Evolutionary conservation across 2,797 vertebrate genomes (phyloP).

Genomic region (Dendrocincla fuliginosa): DNA sequence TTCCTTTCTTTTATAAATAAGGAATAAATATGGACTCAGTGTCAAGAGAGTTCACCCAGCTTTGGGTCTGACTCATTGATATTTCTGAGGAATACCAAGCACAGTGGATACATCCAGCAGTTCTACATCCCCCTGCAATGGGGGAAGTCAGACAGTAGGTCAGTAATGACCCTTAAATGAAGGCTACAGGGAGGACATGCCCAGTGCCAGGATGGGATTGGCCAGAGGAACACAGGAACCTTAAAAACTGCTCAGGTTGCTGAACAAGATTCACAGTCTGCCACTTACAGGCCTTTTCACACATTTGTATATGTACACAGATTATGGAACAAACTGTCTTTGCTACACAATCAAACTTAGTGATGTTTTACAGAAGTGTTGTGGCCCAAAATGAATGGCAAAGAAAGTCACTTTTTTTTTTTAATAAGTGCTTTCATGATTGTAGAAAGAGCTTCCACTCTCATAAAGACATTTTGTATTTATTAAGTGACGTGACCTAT

Average conservation of each 20-base stretch:
- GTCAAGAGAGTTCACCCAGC: background rate
- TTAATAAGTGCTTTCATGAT: background rate
- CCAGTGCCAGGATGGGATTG: background rate
- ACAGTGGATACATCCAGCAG: background rate
- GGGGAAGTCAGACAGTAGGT: background rate
- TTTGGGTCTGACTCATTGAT: background rate
- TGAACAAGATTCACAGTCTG: background rate
- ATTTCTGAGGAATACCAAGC: background rate
- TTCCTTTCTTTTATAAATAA: background rate
- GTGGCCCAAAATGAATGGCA: background rate
- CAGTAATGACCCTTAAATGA: background rate
- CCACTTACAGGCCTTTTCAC: too few relatives aligned
- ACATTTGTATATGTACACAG: fast-evolving
- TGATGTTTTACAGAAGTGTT: background rate
- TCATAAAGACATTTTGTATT: background rate
- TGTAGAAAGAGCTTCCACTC: background rate
- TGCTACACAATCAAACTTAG: background rate
- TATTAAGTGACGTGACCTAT: background rate
- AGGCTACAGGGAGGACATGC: background rate
- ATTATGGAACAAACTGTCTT: background rate
- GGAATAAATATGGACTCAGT: fast-evolving
- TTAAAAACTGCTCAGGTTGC: background rate
- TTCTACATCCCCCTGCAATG: fast-evolving
- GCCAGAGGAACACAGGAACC: background rate
- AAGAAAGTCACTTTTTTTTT: background rate